A percentile compares a stretch with the other conserved stretches of the same genome.
Conservation (phyloP, 2,888 invertebrate species). For the Hirtodrosophila alboralis region DNA sequence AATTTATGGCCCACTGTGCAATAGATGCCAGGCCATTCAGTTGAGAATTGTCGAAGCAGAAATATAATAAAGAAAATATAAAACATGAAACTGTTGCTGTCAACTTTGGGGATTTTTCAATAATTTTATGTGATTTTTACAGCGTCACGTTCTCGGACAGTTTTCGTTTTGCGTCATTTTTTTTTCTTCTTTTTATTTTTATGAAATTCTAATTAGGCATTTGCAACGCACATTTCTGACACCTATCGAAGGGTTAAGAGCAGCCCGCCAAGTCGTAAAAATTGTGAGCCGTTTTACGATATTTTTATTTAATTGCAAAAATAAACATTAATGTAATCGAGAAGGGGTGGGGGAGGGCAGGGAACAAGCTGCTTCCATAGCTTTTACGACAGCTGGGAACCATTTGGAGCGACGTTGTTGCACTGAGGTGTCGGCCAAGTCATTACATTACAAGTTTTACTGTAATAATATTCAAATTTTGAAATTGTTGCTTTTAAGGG, state of each 20-base stretch:
- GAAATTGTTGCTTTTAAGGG: constrained; percentile 16
- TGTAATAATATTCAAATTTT: constrained; percentile 57
- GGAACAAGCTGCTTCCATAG: constrained; percentile 15
- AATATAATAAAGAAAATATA: constrained; percentile 2
- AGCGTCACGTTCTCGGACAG: constrained; percentile 56
- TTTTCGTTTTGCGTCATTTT: constrained; percentile 10
- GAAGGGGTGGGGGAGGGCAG: not conserved
- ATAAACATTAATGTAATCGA: constrained; percentile 50
- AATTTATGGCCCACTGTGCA: constrained; percentile 63
- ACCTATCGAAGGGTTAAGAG: constrained; percentile 58
- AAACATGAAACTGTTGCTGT: constrained; percentile 8
- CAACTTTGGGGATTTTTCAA: constrained; percentile 33
- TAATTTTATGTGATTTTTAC: constrained; percentile 51
- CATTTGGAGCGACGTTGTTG: constrained; percentile 43
- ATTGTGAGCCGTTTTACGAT: constrained; percentile 62
- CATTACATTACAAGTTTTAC: constrained; percentile 56
- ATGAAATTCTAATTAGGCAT: constrained; percentile 73
- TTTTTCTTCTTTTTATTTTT: constrained; percentile 41
- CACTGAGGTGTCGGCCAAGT: constrained; percentile 57
- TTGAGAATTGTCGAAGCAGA: constrained; percentile 9
- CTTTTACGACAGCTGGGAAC: constrained; percentile 59
- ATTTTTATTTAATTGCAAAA: constrained; percentile 74
- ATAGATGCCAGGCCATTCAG: constrained; percentile 43
- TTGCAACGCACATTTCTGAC: constrained; percentile 67
- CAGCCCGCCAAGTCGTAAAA: constrained; percentile 47